Evolutionary conservation across 2,113 vertebrate species (phyloP).

Genomic region (Lagopus muta): DNA sequence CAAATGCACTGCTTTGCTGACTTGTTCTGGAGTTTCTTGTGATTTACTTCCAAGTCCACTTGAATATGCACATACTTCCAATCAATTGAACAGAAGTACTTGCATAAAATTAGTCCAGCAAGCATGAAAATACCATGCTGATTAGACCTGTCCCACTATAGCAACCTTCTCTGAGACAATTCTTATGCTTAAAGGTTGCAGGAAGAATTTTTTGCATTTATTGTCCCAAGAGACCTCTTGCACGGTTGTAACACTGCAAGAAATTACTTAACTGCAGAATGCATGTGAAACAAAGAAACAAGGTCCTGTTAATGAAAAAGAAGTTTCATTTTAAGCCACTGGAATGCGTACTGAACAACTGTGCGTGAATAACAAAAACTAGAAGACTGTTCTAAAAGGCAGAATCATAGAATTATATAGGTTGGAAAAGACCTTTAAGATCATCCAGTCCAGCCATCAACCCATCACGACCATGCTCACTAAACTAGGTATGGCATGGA

Average conservation of each 20-base stretch:
- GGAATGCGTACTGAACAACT: neutral
- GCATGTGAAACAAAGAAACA: neutral
- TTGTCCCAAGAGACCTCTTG: neutral
- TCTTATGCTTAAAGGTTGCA: neutral
- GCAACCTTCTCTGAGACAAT: neutral
- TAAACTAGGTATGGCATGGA: neutral
- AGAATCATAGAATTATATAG: no score
- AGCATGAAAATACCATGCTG: neutral
- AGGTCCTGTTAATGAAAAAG: neutral
- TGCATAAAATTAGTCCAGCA: neutral
- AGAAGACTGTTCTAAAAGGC: neutral
- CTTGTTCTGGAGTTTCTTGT: neutral
- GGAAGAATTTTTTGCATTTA: neutral
- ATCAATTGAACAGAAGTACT: neutral
- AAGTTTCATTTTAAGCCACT: neutral
- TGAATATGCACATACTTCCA: neutral
- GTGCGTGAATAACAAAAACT: neutral
- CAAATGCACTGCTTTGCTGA: neutral
- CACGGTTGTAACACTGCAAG: neutral
- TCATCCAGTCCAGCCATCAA: no score
- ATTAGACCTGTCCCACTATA: neutral
- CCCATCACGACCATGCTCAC: no score
- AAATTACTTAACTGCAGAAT: neutral
- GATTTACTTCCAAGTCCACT: neutral
- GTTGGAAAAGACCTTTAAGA: no score